Base-by-base conservation (phyloP, 2,113 vertebrate genomes). In the Felis chaus region DNA sequence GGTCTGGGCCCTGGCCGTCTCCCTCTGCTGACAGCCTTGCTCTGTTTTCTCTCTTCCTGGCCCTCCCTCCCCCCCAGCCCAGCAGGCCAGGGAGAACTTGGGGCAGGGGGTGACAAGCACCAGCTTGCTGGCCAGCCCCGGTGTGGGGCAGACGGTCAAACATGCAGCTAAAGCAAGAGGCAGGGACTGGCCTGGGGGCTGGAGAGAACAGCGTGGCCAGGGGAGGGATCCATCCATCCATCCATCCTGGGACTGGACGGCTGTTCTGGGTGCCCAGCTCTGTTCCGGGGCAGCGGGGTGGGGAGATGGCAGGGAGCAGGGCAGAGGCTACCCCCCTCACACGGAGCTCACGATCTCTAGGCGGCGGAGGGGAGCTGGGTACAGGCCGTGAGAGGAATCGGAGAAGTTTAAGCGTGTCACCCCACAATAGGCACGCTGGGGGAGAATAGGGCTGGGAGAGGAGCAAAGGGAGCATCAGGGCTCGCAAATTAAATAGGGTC, bases 41-140 rank as follows among this genome's bases (percentile, higher is more conserved):
- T 89, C 71, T 91, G 91, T 95, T 89, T n/a, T 27, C 41, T 65
- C 48, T 97, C n/a, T 63, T 33, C 50, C 39, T 1, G 33, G 86
- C 69, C 39, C 66, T 29, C 12, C 53, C 21, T 76, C 14, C 29
- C 4, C 4, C 12, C 9, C 41, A 78, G 93, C 87, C 65, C 73
- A 5, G n/a, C n/a, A 50, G 90, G 87, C 69, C 84, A n/a, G 4
- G 5, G 63, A n/a, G 95, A 55, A 33, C 7, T 2, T 5, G 48
- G 33, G 69, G 50, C 57, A 55, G 39, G 55, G 5, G 63, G 39
- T 15, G 80, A 19, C 4, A 29, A 48, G 19, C n/a, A 25, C n/a
- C 50, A 66, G 82, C 89, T 63, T 76, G 68, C 65, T 79, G 92
- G 89, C 53, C 57, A 78, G 90, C 93, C 88, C 53, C 6, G 94